Evolutionary conservation across 2,888 invertebrate species (phyloP).

Genomic region (Dasysyrphus albostriatus): DNA sequence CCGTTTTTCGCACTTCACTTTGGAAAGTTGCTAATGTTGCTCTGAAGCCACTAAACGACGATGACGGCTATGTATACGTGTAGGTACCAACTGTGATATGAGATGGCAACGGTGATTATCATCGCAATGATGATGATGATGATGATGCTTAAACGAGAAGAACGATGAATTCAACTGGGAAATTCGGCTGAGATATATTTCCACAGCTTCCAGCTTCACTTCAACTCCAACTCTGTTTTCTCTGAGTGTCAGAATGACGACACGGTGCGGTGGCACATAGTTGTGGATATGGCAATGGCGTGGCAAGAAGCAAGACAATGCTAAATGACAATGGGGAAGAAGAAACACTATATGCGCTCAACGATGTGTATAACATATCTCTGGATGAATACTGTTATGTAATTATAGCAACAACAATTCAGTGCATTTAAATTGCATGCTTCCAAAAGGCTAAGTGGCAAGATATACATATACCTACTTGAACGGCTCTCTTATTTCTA

Average conservation of each 20-base stretch:
- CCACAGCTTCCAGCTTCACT: conserved; percentile 22
- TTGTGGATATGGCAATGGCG: neutral
- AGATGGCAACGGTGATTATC: conserved; percentile 31
- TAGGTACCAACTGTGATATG: conserved; percentile 4
- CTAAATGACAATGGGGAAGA: conserved; percentile 38
- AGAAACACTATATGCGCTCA: conserved; percentile 33
- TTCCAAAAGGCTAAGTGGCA: conserved; percentile 43
- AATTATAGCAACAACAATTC: conserved; percentile 63
- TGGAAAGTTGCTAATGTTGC: conserved; percentile 65
- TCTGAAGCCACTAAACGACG: conserved; percentile 28
- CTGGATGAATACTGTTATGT: conserved; percentile 53
- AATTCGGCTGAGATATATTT: conserved; percentile 81
- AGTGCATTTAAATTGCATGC: conserved; percentile 50
- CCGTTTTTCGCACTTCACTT: conserved; percentile 61
- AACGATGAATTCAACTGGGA: conserved; percentile 79
- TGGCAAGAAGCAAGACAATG: neutral
- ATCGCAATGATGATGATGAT: conserved; percentile 14
- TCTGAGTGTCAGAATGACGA: neutral
- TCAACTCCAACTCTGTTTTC: neutral
- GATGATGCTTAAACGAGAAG: conserved; percentile 42
- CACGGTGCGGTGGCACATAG: too few relatives aligned
- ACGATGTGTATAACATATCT: conserved; percentile 43
- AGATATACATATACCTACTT: conserved; percentile 24
- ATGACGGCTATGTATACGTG: neutral
- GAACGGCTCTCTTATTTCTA: conserved; percentile 29